Base-by-base conservation (phyloP, 2,888 invertebrate genomes). In the Archips crataeganus region DNA sequence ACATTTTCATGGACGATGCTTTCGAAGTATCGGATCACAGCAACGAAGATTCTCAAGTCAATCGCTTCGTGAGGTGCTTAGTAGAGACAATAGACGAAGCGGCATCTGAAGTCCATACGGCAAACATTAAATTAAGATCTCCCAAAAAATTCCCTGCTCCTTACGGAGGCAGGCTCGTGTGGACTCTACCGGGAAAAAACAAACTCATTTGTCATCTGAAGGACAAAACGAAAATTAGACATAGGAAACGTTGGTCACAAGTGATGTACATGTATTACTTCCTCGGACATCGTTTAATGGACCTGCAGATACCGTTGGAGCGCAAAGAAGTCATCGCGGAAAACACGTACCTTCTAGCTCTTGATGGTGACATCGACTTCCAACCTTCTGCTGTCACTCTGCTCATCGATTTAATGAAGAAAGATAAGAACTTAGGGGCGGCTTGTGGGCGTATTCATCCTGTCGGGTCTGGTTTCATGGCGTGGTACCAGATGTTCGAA, bases 261-360 rank as follows among this genome's bases (percentile, higher is more conserved):
- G 97, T 97, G 10, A 98, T 98, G 98, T 98, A 98, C 90, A 98
- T 98, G 98, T 98, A 98, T 90, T 98, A 98, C 84, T 94, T 98
- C 79, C 94, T 98, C 51, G 98, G 98, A 0, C 96, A 97, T 85
- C 96, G 96, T 75, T 95, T 97, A 65, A 97, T 97, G 96, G 96
- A 97, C 80, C 86, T 96, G 79, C 95, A 95, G 0, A 93, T 96
- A 39, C 91, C 95, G 3, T 93, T 94, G 13, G 95, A 95, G 70
- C 92, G 95, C 71, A 97, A 96, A 83, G 96, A 96, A 76, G 92
- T 95, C 3, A 96, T 97, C 66, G 97, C 97, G 0, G 96, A 97
- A 86, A 98, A 98, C 88, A 98, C 98, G 0, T 98, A 96, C 82
- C 91, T 98, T 11, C 91, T 98, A 47, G 98, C 98, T 5, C 91